Evolutionary conservation across 1,140 invertebrate species (phyloP).

Genomic region (Papilio xuthus): DNA sequence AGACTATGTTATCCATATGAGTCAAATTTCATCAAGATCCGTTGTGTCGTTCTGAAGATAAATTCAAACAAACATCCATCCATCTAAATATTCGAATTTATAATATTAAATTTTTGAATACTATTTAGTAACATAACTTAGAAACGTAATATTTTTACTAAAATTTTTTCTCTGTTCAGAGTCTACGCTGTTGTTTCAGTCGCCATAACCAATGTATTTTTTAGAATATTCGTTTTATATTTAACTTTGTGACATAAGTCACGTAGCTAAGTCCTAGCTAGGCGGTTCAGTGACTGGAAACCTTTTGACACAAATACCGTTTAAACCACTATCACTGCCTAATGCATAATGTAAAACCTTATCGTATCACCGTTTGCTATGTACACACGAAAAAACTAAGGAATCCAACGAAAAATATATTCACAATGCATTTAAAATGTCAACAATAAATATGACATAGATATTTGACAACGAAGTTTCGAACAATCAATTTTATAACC

Average conservation of each 20-base stretch:
- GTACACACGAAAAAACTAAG: conserved; percentile 20
- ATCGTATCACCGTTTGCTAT: not conserved
- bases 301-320: conserved; percentile 35
- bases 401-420: conserved; percentile 17
- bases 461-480: not conserved
- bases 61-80: too few species aligned
- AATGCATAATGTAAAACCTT: conserved; percentile 33
- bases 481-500: conserved; percentile 33
- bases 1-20: too few species aligned
- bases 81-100: too few species aligned
- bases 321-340: conserved; percentile 29
- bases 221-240: not conserved
- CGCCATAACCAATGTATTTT: too few species aligned
- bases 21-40: too few species aligned
- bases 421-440: conserved; percentile 32
- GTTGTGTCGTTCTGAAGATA: too few species aligned
- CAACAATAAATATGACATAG: conserved; percentile 21
- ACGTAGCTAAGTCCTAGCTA: conserved; percentile 3
- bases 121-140: too few species aligned
- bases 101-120: too few species aligned
- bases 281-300: conserved; percentile 21
- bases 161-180: too few species aligned
- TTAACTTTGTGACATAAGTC: conserved; percentile 27
- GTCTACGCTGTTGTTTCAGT: too few species aligned
- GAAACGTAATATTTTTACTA: not conserved